These are phyloP conservation scores for Gymnarchus niloticus DNA, from an alignment of 2,113 vertebrate genomes.

Conservation along the genomic window DNA sequence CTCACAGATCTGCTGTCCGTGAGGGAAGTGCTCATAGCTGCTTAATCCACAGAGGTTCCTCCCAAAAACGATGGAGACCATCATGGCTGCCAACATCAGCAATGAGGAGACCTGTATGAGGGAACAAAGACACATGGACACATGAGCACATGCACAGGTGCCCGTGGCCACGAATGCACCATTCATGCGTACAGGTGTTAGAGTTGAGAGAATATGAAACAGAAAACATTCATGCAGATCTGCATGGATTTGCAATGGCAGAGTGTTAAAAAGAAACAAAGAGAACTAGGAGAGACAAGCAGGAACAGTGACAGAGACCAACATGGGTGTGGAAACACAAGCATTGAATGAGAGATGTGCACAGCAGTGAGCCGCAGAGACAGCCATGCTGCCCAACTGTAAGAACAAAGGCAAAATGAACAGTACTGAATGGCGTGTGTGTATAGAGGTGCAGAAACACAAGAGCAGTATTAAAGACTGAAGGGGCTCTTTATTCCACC, in stretches of 20 bases:
- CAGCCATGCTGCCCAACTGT: too few species aligned
- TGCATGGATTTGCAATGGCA: constrained; percentile 12
- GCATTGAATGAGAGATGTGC: too few species aligned
- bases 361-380: too few species aligned
- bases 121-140: constrained; percentile 27
- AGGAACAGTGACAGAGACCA: not conserved
- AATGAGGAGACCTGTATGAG: constrained; percentile 30
- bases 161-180: constrained; percentile 9
- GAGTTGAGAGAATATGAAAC: not conserved
- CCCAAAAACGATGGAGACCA: not conserved
- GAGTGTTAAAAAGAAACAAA: not conserved
- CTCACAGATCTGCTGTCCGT: constrained; percentile 34
- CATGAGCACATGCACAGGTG: not conserved
- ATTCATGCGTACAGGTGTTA: not conserved
- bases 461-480: too few species aligned
- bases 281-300: not conserved
- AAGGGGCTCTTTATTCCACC: not conserved
- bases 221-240: not conserved
- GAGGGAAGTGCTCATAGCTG: constrained; percentile 6
- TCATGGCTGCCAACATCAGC: constrained; percentile 26
- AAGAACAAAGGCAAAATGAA: too few species aligned
- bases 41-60: constrained; percentile 16
- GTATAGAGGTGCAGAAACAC: too few species aligned
- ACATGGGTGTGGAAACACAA: too few species aligned
- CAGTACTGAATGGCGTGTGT: too few species aligned